phyloP scores from a whole-genome alignment of 92 coral and sea anemone genomes.

The Paramuricea clavata region DNA sequence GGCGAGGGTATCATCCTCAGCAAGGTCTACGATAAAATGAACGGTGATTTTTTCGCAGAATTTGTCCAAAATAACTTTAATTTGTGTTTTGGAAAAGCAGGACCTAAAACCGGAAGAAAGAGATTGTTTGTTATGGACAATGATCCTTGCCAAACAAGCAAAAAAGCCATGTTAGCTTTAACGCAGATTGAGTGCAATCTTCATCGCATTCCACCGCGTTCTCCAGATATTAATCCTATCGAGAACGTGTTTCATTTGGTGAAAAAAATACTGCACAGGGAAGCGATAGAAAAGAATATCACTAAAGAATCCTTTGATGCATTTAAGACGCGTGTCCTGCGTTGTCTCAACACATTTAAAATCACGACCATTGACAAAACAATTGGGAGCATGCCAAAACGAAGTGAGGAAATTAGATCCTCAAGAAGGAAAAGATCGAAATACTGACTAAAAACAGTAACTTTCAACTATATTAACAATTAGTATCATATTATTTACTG shows the following conservation, averaged over 20 bases:
- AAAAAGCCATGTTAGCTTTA: conserved; percentile 25
- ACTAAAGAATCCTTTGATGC: conserved; percentile 12
- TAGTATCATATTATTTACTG: not conserved
- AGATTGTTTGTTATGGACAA: conserved; percentile 71
- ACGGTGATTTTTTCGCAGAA: conserved; percentile 53
- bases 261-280: conserved; percentile 18
- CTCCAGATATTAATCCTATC: conserved; percentile 54
- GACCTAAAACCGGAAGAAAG: conserved; percentile 51
- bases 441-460: conserved; percentile 17
- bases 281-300: conserved; percentile 20
- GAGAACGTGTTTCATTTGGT: conserved; percentile 48
- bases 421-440: conserved; percentile 40
- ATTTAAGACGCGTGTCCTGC: conserved; percentile 24
- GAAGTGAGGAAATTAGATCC: conserved; percentile 35
- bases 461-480: not conserved
- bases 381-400: conserved; percentile 56
- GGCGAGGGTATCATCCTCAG: conserved; percentile 58
- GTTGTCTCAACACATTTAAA: not conserved
- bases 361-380: conserved; percentile 39
- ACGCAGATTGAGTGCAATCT: conserved; percentile 61
- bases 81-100: conserved; percentile 56
- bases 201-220: conserved; percentile 45
- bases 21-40: conserved; percentile 64
- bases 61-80: conserved; percentile 65
- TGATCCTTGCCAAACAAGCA: conserved; percentile 71